Percentiles rank a stretch among this genome's conserved stretches.
Evolutionary conservation across 2,113 vertebrate genomes (phyloP).

Genomic region (Ailuropoda melanoleuca): DNA sequence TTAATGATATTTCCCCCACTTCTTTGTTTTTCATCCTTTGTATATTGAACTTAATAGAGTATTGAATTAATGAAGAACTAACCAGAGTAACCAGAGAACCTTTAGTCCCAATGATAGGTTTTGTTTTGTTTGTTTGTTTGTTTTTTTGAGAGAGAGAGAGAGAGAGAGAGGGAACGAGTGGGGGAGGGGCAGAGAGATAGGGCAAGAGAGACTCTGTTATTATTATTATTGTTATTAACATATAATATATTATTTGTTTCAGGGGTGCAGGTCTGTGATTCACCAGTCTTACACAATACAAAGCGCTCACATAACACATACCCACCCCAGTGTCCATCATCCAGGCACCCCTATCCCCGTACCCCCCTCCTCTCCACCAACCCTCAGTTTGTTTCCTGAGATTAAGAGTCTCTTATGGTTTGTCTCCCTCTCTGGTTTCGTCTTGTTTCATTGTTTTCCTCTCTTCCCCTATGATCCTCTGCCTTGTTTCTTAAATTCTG

Average conservation of each 20-base stretch:
- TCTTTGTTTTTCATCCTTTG: slow-evolving; percentile 6
- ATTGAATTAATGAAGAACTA: not conserved
- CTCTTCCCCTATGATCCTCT: not conserved
- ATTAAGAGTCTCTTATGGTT: not conserved
- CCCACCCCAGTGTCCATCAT: too few species aligned
- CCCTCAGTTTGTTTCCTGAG: not conserved
- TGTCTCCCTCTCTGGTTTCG: not conserved
- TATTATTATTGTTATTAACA: too few species aligned
- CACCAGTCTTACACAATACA: too few species aligned
- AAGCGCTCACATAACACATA: too few species aligned
- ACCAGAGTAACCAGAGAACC: not conserved
- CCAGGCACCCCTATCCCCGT: too few species aligned
- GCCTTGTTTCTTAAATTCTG: not conserved
- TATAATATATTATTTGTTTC: too few species aligned
- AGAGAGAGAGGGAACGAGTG: not conserved
- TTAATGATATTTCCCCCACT: not conserved
- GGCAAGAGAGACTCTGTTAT: too few species aligned
- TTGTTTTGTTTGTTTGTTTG: too few species aligned
- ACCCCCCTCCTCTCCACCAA: not conserved
- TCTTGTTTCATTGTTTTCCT: too few species aligned
- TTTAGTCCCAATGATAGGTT: not conserved
- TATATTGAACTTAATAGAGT: not conserved
- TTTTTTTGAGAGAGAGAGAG: not conserved
- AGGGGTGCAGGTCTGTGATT: too few species aligned
- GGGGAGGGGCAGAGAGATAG: not conserved